phyloP scores from a whole-genome alignment of 2,888 invertebrate species.

The Heteromyza rotundicornis region DNA sequence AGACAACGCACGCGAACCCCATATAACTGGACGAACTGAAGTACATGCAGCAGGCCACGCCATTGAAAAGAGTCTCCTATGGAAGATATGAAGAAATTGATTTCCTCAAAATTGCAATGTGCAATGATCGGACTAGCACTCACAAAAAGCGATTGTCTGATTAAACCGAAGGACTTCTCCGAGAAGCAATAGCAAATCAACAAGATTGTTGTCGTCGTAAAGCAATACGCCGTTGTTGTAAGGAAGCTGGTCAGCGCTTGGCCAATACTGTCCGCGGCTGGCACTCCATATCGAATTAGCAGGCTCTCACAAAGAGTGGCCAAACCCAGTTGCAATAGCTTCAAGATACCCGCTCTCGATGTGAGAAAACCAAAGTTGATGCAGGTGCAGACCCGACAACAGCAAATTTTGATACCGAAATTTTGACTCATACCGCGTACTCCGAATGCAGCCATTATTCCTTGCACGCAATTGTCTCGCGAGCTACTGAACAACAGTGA shows the following conservation, averaged over 20 bases:
- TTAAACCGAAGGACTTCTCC: slow-evolving; percentile 74
- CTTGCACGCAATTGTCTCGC: not conserved
- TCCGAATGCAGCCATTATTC: slow-evolving; percentile 52
- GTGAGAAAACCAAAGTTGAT: slow-evolving; percentile 78
- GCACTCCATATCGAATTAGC: slow-evolving; percentile 78
- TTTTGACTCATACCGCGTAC: slow-evolving; percentile 53
- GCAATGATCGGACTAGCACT: slow-evolving; percentile 61
- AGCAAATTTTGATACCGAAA: slow-evolving; percentile 73
- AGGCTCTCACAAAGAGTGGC: slow-evolving; percentile 84
- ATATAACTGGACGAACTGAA: slow-evolving; percentile 81
- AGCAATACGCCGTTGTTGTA: slow-evolving; percentile 80
- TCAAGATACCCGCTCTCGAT: slow-evolving; percentile 75
- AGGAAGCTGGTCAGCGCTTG: slow-evolving; percentile 81
- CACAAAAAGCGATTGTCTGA: slow-evolving; percentile 84
- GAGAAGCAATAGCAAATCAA: slow-evolving; percentile 81
- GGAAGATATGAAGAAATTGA: slow-evolving; percentile 30
- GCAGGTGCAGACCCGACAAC: slow-evolving; percentile 79
- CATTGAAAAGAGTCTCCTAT: slow-evolving; percentile 83
- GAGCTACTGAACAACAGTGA: not conserved
- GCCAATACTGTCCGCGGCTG: slow-evolving; percentile 76
- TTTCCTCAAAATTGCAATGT: not conserved
- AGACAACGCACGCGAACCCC: slow-evolving; percentile 78
- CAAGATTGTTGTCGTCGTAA: slow-evolving; percentile 77
- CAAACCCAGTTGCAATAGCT: slow-evolving; percentile 76
- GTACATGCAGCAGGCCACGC: slow-evolving; percentile 78